Base-by-base conservation (phyloP, 2,797 vertebrate genomes). In the Galaxias olidus region DNA sequence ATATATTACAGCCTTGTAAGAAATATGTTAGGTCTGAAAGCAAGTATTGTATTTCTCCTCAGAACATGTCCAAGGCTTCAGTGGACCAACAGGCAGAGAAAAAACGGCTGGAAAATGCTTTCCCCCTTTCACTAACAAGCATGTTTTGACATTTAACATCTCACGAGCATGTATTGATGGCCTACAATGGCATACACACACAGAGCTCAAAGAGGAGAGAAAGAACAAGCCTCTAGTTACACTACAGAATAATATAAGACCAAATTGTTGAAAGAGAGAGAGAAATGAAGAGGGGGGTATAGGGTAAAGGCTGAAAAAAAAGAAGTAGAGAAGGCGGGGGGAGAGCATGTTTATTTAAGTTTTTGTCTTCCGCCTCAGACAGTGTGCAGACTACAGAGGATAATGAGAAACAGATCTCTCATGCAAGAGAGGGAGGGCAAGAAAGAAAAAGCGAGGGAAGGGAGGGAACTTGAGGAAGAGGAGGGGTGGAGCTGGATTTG, bases 351-450 rank as follows among this genome's bases (percentile, higher is more conserved):
- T 92, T 93, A 90, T 92, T 91, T 88, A 90, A 91, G 87, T 90
- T 91, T 86, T 91, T 72, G 83, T 91, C 88, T 91, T 85, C 86
- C 81, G 86, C 89, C 88, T 92, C 86, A 90, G 91, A 92, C 91
- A 92, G 88, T 87, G 88, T 87, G 88, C 88, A 91, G 88, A 91
- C 88, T 90, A 75, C 87, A 88, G 87, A 80, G 84, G 84, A 89
- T 93, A 93, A 93, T 92, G 88, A 91, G 90, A 93, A 93, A 85
- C 92, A 93, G 91, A 93, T 89, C 86, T 86, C 80, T 77, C 75
- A 80, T 72, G 55, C 30, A 61, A 50, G 61, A 69, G 57, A 58
- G 66, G 59, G 62, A 65, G 55, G 59, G 66, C 79, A 80, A 79
- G 77, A 74, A 73, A 74, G 73, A 65, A 56, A 49, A 65, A 64